Percentiles rank a stretch among this genome's conserved stretches.
Conservation (phyloP, 1,140 invertebrate genomes). For the Drosophila dunni region DNA sequence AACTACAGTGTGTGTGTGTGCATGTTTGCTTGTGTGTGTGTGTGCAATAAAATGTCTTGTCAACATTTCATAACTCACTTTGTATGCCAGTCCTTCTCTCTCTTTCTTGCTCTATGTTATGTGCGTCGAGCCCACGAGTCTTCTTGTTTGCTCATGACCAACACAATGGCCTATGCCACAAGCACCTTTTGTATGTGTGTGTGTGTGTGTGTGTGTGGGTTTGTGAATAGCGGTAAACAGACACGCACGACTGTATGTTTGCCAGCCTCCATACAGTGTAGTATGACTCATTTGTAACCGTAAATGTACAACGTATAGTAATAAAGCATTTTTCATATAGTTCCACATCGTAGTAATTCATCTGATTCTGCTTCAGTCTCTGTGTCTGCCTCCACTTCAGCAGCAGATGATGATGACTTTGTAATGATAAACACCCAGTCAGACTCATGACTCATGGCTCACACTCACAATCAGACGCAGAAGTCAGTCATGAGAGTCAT, state of each 20-base stretch:
- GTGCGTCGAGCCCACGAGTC: conserved; percentile 13
- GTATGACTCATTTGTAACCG: conserved; percentile 70
- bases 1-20: conserved; percentile 35
- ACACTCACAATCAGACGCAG: conserved; percentile 6
- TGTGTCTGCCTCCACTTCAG: conserved; percentile 1
- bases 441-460: conserved; percentile 7
- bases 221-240: conserved; percentile 62
- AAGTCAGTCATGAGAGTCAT: conserved; percentile 26
- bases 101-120: not conserved
- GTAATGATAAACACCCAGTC: conserved; percentile 56
- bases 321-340: conserved; percentile 79
- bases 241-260: conserved; percentile 73
- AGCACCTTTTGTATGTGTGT: conserved; percentile 35
- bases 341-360: conserved; percentile 43
- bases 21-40: conserved; percentile 24
- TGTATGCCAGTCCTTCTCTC: conserved; percentile 36
- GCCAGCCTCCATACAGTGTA: conserved; percentile 48
- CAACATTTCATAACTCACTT: conserved; percentile 83
- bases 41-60: conserved; percentile 80
- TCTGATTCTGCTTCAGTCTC: conserved; percentile 30
- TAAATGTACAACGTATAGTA: conserved; percentile 67
- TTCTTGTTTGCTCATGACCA: conserved; percentile 70
- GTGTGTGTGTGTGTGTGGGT: conserved; percentile 12
- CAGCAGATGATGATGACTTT: conserved; percentile 48
- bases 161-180: conserved; percentile 59